A percentile compares a stretch with the other conserved stretches of the same genome.
Conservation (phyloP, 2,888 invertebrate genomes). For the Cremastinae sp. region DNA sequence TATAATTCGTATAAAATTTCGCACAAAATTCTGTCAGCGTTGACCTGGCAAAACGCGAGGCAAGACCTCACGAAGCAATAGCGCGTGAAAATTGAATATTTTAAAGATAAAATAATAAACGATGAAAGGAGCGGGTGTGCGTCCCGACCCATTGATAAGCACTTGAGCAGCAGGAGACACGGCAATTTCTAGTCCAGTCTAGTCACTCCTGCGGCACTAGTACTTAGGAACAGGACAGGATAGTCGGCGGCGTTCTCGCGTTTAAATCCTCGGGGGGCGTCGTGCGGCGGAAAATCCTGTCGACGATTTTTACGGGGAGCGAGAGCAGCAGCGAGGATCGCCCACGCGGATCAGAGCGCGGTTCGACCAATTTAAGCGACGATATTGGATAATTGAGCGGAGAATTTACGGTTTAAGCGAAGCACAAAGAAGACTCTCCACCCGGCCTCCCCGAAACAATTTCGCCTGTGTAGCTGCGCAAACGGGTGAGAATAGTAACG, state of each 20-base stretch:
- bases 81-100: too few relatives aligned
- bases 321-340: not conserved
- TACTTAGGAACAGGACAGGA: constrained; percentile 93
- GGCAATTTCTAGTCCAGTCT: constrained; percentile 78
- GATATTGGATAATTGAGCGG: constrained; percentile 75
- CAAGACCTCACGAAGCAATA: too few relatives aligned
- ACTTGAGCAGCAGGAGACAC: constrained; percentile 94
- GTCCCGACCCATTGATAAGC: constrained; percentile 89
- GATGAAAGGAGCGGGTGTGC: constrained; percentile 66
- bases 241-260: constrained; percentile 45
- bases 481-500: not conserved
- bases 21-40: not conserved
- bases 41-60: too few relatives aligned
- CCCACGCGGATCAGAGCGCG: not conserved
- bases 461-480: not conserved
- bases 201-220: constrained; percentile 95
- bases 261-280: not conserved
- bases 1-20: too few relatives aligned
- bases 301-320: too few relatives aligned
- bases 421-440: not conserved
- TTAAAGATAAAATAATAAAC: too few relatives aligned
- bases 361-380: constrained; percentile 62
- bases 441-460: not conserved
- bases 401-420: constrained; percentile 19
- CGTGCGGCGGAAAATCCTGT: constrained; percentile 6